A percentile compares a stretch with the other conserved stretches of the same genome.
These are phyloP conservation scores for Microchrysa polita DNA, from an alignment of 2,888 invertebrate species.

Conservation along the genomic window DNA sequence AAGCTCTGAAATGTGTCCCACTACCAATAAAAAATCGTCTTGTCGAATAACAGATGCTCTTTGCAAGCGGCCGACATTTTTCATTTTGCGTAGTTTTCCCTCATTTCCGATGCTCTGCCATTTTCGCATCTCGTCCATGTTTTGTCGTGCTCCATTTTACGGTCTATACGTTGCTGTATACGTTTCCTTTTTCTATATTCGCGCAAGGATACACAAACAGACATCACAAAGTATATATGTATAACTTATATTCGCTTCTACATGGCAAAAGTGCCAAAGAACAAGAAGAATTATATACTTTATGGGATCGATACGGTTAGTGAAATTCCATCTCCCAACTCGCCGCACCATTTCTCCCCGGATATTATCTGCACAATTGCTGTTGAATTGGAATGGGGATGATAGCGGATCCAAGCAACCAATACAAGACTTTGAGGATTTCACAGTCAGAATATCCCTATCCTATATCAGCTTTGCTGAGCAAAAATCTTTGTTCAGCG, in stretches of 20 bases:
- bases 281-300: constrained; percentile 34
- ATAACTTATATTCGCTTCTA: background rate
- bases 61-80: constrained; percentile 37
- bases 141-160: constrained; percentile 17
- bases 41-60: constrained; percentile 46
- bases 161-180: background rate
- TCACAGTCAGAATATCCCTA: constrained; percentile 12
- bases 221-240: background rate
- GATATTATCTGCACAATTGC: constrained; percentile 1
- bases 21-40: constrained; percentile 42
- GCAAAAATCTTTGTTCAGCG: too few relatives aligned
- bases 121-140: constrained; percentile 20
- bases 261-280: constrained; percentile 1
- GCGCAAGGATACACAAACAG: background rate
- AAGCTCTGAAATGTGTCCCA: constrained; percentile 36
- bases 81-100: constrained; percentile 43
- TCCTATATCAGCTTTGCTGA: too few relatives aligned
- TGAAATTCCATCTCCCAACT: background rate
- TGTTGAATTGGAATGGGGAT: background rate
- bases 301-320: constrained; percentile 39
- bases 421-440: constrained; percentile 17
- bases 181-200: background rate
- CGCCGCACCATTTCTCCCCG: background rate
- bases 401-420: background rate
- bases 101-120: constrained; percentile 23